A percentile compares a stretch with the other conserved stretches of the same genome.
Evolutionary conservation across 2,797 vertebrate genomes (phyloP).

Genomic region (Euphonia xanthogaster): DNA sequence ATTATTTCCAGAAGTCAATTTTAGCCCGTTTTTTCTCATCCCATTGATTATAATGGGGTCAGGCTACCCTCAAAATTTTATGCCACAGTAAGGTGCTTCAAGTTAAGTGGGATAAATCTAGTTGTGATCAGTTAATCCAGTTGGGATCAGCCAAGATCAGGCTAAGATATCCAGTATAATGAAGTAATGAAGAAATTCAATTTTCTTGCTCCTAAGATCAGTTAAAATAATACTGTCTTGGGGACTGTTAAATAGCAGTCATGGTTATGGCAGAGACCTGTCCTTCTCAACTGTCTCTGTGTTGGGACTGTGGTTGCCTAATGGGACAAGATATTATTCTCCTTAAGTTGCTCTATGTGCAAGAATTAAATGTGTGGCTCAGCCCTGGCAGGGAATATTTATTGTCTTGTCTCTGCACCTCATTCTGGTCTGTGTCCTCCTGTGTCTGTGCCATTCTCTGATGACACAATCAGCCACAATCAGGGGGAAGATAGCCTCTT

Average conservation of each 20-base stretch:
- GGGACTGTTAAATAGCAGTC: not conserved
- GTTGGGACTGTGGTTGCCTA: not conserved
- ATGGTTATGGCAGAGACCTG: not conserved
- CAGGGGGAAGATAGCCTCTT: not conserved
- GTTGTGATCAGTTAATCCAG: constrained; percentile 5
- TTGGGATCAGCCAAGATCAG: not conserved
- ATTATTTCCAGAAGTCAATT: constrained; percentile 15
- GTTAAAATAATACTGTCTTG: not conserved
- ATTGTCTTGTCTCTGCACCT: not conserved
- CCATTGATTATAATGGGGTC: not conserved
- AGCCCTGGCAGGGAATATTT: not conserved
- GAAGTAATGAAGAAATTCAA: not conserved
- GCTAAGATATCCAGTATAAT: not conserved
- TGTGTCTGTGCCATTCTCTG: not conserved
- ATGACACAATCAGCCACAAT: not conserved
- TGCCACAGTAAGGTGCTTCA: not conserved
- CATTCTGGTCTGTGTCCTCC: fast-evolving
- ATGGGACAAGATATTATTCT: not conserved
- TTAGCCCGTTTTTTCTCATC: not conserved
- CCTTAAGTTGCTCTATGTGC: not conserved
- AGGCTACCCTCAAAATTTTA: not conserved
- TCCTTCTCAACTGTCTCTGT: not conserved
- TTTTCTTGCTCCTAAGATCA: not conserved
- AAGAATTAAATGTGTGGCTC: not conserved
- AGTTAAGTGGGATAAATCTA: constrained; percentile 31